Evolutionary conservation across 2,888 invertebrate species (phyloP), one percentile per base, ranked within the genome.

Genomic region (Autographa pulchrina): DNA sequence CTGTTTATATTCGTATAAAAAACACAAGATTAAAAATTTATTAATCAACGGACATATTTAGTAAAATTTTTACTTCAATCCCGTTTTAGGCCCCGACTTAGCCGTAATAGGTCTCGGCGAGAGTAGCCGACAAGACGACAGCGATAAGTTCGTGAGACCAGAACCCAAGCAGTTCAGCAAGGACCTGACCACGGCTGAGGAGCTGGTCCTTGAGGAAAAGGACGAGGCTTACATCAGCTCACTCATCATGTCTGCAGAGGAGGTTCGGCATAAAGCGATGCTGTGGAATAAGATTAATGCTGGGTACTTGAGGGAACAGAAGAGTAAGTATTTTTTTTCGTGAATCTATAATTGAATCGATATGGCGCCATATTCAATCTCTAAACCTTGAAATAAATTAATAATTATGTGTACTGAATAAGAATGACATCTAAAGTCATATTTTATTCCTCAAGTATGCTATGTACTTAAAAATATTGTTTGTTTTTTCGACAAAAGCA

Each of bases 201-300:
- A 98, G 80, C 92, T 98, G 18, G 96, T 97, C 78, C 94, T 98
- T 56, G 97, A 97, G 58, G 97, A 97, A 54, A 96, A 99, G 63
- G 98, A 99, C 86, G 99, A 99, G 86, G 97, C 97, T 7, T 99
- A 99, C 95, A 96, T 99, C 62, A 98, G 98, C 88, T 97, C 97
- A 16, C 98, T 99, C 85, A 98, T 99, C 74, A 94, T 95, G 94
- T 87, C 78, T 2, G 98, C 98, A 58, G 97, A 97, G 65, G 99
- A 99, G 92, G 97, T 98, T 0, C 93, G 96, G 64, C 96, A 97
- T 70, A 99, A 99, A 92, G 97, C 98, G 16, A 96, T 96, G 68
- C 93, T 99, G 86, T 99, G 99, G 99, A 97, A 98, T 87, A 97
- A 97, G 86, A 95, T 98, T 1, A 99, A 99, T 92, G 98, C 98